A percentile compares a stretch with the other conserved stretches of the same genome.
These are phyloP conservation scores for Enoplosus armatus DNA, from an alignment of 2,797 vertebrate species.

Conservation along the genomic window DNA sequence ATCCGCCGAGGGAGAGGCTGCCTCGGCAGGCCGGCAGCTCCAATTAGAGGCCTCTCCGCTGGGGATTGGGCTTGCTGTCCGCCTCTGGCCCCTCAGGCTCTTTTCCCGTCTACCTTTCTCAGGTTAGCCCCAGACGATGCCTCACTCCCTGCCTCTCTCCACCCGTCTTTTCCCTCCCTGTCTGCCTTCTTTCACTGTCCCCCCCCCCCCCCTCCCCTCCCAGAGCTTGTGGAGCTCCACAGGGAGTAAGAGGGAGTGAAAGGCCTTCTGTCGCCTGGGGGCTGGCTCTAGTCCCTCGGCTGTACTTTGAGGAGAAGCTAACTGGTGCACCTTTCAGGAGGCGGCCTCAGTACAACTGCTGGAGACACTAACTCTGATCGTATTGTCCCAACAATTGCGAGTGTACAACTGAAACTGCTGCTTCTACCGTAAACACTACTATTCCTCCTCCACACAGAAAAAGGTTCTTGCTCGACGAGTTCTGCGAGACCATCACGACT, in stretches of 20 bases:
- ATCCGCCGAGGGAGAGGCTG: slow-evolving; percentile 62
- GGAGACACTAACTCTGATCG: slow-evolving; percentile 60
- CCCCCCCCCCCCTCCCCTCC: slow-evolving; percentile 25
- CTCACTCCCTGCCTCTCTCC: slow-evolving; percentile 46
- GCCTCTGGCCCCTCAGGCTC: slow-evolving; percentile 67
- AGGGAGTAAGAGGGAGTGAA: slow-evolving; percentile 73
- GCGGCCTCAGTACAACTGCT: slow-evolving; percentile 42
- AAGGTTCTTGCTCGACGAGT: not conserved
- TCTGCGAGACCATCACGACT: not conserved
- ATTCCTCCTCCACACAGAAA: slow-evolving; percentile 15
- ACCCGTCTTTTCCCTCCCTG: slow-evolving; percentile 43
- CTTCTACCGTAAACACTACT: slow-evolving; percentile 19
- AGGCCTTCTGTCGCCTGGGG: slow-evolving; percentile 79
- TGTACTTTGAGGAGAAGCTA: slow-evolving; percentile 67
- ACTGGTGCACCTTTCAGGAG: slow-evolving; percentile 65
- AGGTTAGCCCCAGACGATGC: slow-evolving; percentile 73
- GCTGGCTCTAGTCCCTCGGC: slow-evolving; percentile 70
- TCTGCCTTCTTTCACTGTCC: slow-evolving; percentile 53
- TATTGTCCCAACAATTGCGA: slow-evolving; percentile 49
- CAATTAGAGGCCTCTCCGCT: slow-evolving; percentile 82
- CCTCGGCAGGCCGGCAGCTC: slow-evolving; percentile 74
- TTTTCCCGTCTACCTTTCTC: slow-evolving; percentile 75
- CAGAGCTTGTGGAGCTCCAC: slow-evolving; percentile 62
- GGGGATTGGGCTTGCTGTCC: slow-evolving; percentile 77
- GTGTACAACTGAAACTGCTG: slow-evolving; percentile 35